Base-by-base conservation (phyloP, 1,140 invertebrate genomes). In the Episyrphus balteatus region DNA sequence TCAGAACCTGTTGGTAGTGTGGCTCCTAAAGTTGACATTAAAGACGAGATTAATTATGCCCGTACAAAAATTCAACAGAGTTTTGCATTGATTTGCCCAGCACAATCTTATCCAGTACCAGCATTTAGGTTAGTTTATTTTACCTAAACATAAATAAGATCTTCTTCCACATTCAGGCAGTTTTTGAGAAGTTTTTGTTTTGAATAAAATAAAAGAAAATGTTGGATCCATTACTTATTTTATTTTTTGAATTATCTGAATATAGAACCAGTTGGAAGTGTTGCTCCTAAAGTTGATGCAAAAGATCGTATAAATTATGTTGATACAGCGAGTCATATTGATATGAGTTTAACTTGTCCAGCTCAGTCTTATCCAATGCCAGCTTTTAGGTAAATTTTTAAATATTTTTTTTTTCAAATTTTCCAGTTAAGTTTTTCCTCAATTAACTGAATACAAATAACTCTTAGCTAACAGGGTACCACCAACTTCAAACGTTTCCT, bases 1-100 rank as follows among this genome's bases (percentile, higher is more conserved):
- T 55, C 71, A 83, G 81, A 84, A 62, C 81, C 82, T 18, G 74
- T 84, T 54, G 80, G 81, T 56, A 82, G 75, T 61, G 78, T 79
- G 52, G 73, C 78, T 34, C 82, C 81, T 21, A 83, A 78, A 67
- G 75, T 82, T 45, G 73, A 62, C 44, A 58, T 61, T 17, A 64
- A 62, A 45, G 63, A 66, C 44, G 59, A 64, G 30, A 56, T 64
- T 47, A 64, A 62, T 31, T 55, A 55, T 48, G 62, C 58, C 3
- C 50, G 56, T 2, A 52, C 44, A 11, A 37, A 48, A 2, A 60
- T 74, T 19, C 66, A 56, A 32, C 55, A 67, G 32, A 70, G 76
- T 50, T 60, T 73, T 62, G 73, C 59, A 47, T 74, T 80, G 61
- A 76, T 75, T 60, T 84, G 77, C 71, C 80, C 79, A 55, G 81